These are phyloP conservation scores for Nomada lathburiana DNA, from an alignment of 2,888 invertebrate species.

Conservation along the genomic window DNA sequence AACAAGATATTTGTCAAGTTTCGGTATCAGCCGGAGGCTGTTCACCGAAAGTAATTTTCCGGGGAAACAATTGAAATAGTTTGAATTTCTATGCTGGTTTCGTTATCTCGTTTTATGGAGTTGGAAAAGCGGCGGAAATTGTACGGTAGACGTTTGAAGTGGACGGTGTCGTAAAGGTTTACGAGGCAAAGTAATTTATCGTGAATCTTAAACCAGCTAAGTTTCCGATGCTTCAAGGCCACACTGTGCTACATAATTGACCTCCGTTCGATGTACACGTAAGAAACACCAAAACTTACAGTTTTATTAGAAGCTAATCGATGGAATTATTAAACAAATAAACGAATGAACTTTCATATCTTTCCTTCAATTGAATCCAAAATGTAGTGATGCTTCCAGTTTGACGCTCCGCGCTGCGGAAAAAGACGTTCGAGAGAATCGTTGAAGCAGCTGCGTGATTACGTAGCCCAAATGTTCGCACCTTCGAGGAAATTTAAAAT, in stretches of 20 bases:
- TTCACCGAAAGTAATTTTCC: background rate
- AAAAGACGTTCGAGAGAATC: background rate
- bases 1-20: background rate
- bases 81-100: background rate
- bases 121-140: background rate
- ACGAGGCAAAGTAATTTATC: background rate
- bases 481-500: conserved; percentile 42
- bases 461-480: conserved; percentile 43
- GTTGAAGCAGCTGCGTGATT: conserved; percentile 6
- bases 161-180: background rate
- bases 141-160: background rate
- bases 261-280: background rate
- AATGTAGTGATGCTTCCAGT: background rate
- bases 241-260: background rate
- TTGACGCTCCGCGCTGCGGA: no score
- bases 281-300: no score
- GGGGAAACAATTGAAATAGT: background rate
- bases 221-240: background rate
- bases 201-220: background rate
- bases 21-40: background rate
- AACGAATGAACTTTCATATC: background rate
- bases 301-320: no score
- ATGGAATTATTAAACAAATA: no score
- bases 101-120: background rate
- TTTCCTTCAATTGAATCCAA: conserved; percentile 19